Percentiles rank a stretch among this genome's conserved stretches.
Conservation (phyloP, 2,113 vertebrate species). For the Crotalus viridis region DNA sequence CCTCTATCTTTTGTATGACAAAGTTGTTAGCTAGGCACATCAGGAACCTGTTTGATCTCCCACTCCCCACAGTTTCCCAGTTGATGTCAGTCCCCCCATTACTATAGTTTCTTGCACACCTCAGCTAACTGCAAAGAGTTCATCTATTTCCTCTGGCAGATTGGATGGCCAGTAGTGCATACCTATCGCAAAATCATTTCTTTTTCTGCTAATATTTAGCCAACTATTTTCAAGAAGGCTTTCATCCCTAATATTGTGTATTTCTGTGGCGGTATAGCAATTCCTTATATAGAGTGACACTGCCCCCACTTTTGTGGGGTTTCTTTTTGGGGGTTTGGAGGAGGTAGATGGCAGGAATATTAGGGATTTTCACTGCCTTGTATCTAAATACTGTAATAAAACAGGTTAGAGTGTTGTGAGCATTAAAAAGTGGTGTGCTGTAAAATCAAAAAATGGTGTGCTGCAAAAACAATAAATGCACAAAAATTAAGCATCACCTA, state of each 20-base stretch:
- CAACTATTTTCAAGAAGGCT: background rate
- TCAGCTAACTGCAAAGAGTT: background rate
- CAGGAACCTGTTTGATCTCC: background rate
- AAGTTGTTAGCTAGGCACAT: background rate
- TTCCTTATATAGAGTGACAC: background rate
- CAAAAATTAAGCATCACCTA: background rate
- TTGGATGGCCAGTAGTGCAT: background rate
- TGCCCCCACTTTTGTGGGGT: background rate
- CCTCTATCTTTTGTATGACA: background rate
- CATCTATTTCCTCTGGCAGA: background rate
- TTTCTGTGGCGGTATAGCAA: background rate
- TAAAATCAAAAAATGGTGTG: background rate
- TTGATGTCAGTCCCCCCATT: background rate
- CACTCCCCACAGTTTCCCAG: background rate
- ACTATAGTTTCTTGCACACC: background rate
- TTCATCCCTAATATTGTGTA: background rate
- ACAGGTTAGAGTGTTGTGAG: background rate
- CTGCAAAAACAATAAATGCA: background rate
- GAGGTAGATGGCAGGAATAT: background rate
- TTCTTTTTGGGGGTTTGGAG: background rate
- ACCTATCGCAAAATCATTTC: background rate
- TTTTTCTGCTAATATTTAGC: background rate
- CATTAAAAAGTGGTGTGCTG: background rate
- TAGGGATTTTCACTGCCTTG: background rate
- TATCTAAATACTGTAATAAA: background rate